Evolutionary conservation across 2,113 vertebrate species (phyloP).

Genomic region (Oxyura jamaicensis): DNA sequence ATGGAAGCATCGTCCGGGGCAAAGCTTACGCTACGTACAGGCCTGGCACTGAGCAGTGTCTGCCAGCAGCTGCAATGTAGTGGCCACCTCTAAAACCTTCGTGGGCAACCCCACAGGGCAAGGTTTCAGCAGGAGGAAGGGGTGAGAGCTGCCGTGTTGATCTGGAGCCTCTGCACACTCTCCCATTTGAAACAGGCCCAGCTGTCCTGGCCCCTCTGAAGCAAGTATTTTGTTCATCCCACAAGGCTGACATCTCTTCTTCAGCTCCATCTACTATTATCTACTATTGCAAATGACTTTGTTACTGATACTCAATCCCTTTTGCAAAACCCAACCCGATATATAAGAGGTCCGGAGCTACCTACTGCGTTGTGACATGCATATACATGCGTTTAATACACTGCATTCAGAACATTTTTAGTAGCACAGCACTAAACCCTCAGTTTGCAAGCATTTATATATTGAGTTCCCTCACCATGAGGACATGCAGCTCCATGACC

Average conservation of each 20-base stretch:
- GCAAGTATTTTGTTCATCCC: background rate
- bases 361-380: background rate
- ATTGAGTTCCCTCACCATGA: background rate
- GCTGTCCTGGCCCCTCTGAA: background rate
- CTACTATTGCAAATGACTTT: accelerated
- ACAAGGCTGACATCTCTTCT: background rate
- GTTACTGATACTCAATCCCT: background rate
- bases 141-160: background rate
- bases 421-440: background rate
- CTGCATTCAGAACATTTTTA: background rate
- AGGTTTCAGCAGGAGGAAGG: background rate
- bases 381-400: background rate
- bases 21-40: background rate
- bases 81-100: background rate
- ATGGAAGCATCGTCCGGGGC: too few species aligned
- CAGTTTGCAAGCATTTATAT: background rate
- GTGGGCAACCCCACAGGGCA: accelerated
- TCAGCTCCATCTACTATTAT: background rate
- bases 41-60: background rate
- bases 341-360: background rate
- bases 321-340: background rate
- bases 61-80: background rate
- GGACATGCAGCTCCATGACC: background rate
- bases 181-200: background rate
- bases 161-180: background rate